Conservation (phyloP, 92 coral and sea anemone species). For the Epizoanthus illoricatus region DNA sequence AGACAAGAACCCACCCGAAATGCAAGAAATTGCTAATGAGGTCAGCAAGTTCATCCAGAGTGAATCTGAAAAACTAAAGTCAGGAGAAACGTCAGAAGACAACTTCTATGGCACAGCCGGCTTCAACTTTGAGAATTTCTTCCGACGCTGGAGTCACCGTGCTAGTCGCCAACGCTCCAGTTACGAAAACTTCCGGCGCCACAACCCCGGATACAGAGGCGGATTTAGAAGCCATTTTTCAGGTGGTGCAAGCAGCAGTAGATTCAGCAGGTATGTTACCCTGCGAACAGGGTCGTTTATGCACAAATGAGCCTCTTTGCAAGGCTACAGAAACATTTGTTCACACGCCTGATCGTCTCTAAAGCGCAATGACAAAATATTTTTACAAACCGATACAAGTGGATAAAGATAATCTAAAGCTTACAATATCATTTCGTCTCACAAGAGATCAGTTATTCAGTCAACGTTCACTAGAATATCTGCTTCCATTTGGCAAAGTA, state of each 20-base stretch:
- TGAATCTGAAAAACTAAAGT: constrained; percentile 57
- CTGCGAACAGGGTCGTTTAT: neutral
- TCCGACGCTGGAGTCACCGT: constrained; percentile 52
- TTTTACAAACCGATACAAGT: no score
- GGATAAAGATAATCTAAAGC: no score
- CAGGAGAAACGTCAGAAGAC: constrained; percentile 27
- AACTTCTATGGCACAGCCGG: neutral
- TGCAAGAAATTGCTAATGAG: constrained; percentile 73
- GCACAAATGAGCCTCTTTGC: no score
- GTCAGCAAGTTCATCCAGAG: constrained; percentile 71
- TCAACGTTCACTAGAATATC: no score
- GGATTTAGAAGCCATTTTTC: constrained; percentile 29
- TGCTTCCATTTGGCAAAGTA: no score
- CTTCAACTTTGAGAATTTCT: constrained; percentile 51
- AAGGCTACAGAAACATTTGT: no score
- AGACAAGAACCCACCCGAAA: constrained; percentile 82
- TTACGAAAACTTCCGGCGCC: constrained; percentile 70
- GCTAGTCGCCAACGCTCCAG: constrained; percentile 72
- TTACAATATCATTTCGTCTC: no score
- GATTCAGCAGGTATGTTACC: constrained; percentile 12
- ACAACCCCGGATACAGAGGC: constrained; percentile 46
- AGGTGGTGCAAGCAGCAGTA: constrained; percentile 23
- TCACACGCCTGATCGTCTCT: no score
- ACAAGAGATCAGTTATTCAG: no score
- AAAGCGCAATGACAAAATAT: no score